Conservation (phyloP, 2,113 vertebrate species). For the Actenoides hombroni region DNA sequence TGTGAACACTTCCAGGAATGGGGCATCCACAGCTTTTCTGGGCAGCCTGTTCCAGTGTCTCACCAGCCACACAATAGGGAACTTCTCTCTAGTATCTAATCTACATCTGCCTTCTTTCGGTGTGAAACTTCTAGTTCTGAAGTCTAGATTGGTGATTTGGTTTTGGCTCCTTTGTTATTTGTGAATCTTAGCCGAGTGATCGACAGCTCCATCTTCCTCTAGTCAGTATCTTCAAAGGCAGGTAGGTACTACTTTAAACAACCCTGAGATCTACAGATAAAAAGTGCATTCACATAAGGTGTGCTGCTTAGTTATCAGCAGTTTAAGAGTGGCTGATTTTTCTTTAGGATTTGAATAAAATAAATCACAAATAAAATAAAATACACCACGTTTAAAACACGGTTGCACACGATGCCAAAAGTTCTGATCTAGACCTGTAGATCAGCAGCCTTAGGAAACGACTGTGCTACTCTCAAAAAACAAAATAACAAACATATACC, state of each 20-base stretch:
- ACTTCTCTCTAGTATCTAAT: not conserved
- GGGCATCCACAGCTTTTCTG: no score
- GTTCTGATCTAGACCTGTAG: not conserved
- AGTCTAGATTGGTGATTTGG: not conserved
- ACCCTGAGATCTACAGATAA: not conserved
- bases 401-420: not conserved
- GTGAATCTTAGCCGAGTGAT: not conserved
- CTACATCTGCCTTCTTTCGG: not conserved
- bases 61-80: not conserved
- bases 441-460: not conserved
- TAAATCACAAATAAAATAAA: not conserved
- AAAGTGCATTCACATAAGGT: not conserved
- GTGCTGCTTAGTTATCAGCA: not conserved
- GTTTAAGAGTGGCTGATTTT: not conserved
- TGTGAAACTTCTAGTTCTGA: not conserved
- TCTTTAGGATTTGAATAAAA: not conserved
- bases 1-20: no score
- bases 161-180: not conserved
- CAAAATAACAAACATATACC: not conserved
- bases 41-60: no score
- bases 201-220: not conserved
- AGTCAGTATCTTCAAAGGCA: not conserved
- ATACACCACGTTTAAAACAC: not conserved
- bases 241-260: not conserved
- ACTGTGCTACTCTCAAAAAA: fast-evolving